These are phyloP conservation scores for Lycocerus yunnanus DNA, from an alignment of 2,888 invertebrate genomes.

Conservation along the genomic window DNA sequence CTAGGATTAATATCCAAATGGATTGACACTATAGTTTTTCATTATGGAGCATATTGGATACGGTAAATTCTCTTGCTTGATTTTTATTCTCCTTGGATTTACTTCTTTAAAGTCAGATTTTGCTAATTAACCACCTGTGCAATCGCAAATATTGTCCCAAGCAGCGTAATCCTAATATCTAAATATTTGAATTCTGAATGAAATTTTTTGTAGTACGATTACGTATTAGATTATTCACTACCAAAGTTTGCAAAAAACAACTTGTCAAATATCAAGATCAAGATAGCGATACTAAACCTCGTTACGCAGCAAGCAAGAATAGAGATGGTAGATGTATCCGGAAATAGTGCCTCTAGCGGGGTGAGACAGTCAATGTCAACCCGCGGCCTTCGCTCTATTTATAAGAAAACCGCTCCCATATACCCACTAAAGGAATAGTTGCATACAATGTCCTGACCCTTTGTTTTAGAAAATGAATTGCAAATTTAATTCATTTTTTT, in stretches of 20 bases:
- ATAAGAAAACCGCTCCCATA: slow-evolving; percentile 40
- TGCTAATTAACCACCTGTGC: no score
- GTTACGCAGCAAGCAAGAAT: slow-evolving; percentile 19
- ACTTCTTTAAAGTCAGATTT: no score
- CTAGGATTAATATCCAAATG: no score
- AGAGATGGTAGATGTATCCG: slow-evolving; percentile 39
- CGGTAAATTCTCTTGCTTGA: no score
- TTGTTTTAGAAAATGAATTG: slow-evolving; percentile 10
- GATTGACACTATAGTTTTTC: no score
- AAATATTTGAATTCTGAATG: background rate
- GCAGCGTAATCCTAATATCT: no score
- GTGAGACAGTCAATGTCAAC: slow-evolving; percentile 54
- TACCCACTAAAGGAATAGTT: slow-evolving; percentile 37
- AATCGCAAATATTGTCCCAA: no score
- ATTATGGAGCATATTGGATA: no score
- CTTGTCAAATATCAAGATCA: slow-evolving; percentile 2
- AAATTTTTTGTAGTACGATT: background rate
- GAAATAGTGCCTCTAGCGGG: slow-evolving; percentile 49
- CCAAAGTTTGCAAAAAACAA: slow-evolving; percentile 3
- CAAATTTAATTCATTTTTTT: background rate
- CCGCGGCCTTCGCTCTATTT: slow-evolving; percentile 52
- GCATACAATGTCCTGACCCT: slow-evolving; percentile 29
- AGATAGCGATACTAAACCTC: slow-evolving; percentile 5
- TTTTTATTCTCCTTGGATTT: no score
- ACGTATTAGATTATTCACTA: background rate